These are phyloP conservation scores for Psittacula cyanocephala DNA, from an alignment of 2,113 vertebrate species.

Conservation along the genomic window DNA sequence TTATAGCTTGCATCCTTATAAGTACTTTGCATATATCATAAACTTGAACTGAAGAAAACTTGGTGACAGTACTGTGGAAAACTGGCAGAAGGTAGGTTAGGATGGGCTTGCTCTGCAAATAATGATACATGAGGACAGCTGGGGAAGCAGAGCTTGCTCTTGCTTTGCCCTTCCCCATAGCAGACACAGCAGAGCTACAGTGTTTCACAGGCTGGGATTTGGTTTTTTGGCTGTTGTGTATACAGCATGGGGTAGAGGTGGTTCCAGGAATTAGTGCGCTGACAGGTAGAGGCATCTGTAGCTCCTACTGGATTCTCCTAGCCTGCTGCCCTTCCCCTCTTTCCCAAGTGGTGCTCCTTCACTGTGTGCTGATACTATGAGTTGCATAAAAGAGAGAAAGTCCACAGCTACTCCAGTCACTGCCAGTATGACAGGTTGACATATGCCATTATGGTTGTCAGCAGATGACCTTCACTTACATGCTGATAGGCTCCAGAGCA, in stretches of 20 bases:
- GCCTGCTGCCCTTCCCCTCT: not conserved
- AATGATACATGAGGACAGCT: not conserved
- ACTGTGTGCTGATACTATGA: not conserved
- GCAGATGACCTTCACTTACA: not conserved
- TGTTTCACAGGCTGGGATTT: not conserved
- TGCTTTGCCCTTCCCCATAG: not conserved
- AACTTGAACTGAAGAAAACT: not conserved
- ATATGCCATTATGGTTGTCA: fast-evolving
- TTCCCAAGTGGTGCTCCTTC: not conserved
- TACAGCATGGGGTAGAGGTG: fast-evolving
- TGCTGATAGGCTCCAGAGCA: not conserved
- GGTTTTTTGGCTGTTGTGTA: not conserved
- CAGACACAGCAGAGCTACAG: not conserved
- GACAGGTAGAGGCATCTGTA: not conserved
- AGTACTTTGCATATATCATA: not conserved
- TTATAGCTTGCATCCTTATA: not conserved
- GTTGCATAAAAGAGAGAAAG: not conserved
- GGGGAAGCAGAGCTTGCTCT: not conserved
- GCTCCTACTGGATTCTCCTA: not conserved
- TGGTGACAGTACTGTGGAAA: not conserved
- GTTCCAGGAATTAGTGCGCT: not conserved
- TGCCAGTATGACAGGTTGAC: fast-evolving
- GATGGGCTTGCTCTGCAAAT: not conserved
- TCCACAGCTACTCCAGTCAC: not conserved
- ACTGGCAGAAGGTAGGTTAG: not conserved